A percentile compares a stretch with the other conserved stretches of the same genome.
Conservation (phyloP, 2,797 vertebrate species). For the Eleutherodactylus coqui region DNA sequence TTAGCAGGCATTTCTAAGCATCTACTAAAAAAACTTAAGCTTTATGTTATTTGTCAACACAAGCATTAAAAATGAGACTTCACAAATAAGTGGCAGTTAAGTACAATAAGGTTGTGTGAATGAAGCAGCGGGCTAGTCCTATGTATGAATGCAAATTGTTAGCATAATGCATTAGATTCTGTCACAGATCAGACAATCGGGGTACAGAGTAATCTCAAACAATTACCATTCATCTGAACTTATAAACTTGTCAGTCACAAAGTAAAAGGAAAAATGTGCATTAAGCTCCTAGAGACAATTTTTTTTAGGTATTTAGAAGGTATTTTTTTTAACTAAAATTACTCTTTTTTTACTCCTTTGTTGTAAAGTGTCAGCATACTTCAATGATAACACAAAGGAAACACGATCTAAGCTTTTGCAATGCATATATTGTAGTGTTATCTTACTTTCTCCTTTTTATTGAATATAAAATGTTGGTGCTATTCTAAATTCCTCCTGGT, state of each 20-base stretch:
- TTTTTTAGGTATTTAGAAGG: neutral
- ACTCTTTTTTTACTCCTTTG: neutral
- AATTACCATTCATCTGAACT: neutral
- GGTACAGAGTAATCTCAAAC: neutral
- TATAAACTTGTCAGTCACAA: neutral
- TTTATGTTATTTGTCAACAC: conserved; percentile 33
- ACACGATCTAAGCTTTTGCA: neutral
- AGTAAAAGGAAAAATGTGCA: neutral
- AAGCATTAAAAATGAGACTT: conserved; percentile 11
- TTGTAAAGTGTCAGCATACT: neutral
- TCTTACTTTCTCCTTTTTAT: neutral
- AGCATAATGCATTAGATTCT: conserved; percentile 9
- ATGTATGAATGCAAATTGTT: neutral
- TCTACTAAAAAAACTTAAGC: conserved; percentile 11
- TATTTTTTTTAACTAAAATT: neutral
- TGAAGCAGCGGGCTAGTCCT: conserved; percentile 27
- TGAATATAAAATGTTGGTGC: neutral
- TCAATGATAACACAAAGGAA: neutral
- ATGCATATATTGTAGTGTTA: too few species aligned
- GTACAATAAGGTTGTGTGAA: conserved; percentile 33
- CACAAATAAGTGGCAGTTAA: conserved; percentile 21
- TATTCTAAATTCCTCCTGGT: too few species aligned
- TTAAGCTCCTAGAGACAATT: neutral
- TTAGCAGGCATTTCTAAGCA: neutral
- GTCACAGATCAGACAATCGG: conserved; percentile 22